Base-by-base conservation (phyloP, 1,140 invertebrate species). In the Arion vulgaris region DNA sequence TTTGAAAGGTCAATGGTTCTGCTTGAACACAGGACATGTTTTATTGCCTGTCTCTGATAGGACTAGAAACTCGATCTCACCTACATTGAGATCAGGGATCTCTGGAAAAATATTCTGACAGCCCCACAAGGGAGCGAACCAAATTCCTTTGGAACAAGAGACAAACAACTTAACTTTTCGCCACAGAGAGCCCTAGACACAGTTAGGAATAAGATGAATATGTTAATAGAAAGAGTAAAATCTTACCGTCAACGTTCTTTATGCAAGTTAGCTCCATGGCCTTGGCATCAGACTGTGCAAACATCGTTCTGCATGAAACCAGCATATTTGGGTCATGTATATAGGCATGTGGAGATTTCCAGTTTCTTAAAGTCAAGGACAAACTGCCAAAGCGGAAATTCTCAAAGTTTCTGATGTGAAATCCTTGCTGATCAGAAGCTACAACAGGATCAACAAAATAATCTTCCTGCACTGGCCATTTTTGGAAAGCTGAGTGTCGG, bases 261-360 rank as follows among this genome's bases (percentile, higher is more conserved):
- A 77, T 77, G 49, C 74, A 9, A 1, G 74, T 39, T 19, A 77
- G 49, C 53, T 77, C 74, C 39, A 57, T 13, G 9, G 74, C 41
- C 45, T 39, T 28, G 32, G 36, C 39, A 28, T 78, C 76, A 7
- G 76, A 2, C 28, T 78, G 76, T 7, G 51, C 76, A 68, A 78
- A 62, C 53, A 78, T 34, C 41, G 76, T 78, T 26, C 76, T 62
- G 36, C 76, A 62, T 26, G 53, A 51, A 26, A 32, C 78, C 39
- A 80, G 78, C 26, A 80, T 36, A 57, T 80, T 80, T 26, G 78
- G 78, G 39, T 80, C 78, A 32, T 69, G 62, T 2, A 71, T 9
- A 36, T 45, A 80, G 1, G 34, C 62, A 38, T 80, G 62, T 28
- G 78, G 78, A 41, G 78, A 71, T 41, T 32, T 69, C 78, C 78